Base-by-base conservation (phyloP, 2,888 invertebrate genomes). In the Nysson spinosus region DNA sequence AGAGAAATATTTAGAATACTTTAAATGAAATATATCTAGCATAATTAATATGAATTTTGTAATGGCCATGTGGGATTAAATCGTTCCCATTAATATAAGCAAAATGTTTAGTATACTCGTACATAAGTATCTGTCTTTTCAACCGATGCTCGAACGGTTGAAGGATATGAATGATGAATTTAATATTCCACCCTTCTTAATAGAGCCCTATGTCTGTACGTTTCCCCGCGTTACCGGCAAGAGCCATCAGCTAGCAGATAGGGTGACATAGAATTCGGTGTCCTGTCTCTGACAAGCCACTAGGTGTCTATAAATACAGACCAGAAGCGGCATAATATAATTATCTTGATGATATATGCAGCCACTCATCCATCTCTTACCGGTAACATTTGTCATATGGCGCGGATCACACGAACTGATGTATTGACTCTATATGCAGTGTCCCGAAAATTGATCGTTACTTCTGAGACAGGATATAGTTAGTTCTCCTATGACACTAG, bases 341-440 rank as follows among this genome's bases (percentile, higher is more conserved):
- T 86, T 85, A 86, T 85, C 84, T 78, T 69, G 69, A 76, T 85
- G 85, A 86, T 84, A 75, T 85, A 86, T 80, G 78, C 68, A 55
- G 62, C 66, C 74, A 71, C 76, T 77, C 78, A 73, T 69, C 72
- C 71, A 70, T 75, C 82, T 76, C 77, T 72, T 78, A 66, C 64
- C 72, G 58, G 61, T 60, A 65, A 76, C 79, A 79, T 82, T 81
- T 75, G 79, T 82, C 82, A 82, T 82, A 50, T 55, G 62, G 66
- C 50, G 50, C 56, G 42, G 74, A 66, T 75, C 80, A 82, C 75
- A 74, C 69, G 64, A 66, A n/a, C 32, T 71, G 78, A 79, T 81
- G 76, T 73, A 71, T 75, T 73, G 52, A 44, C 60, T 49, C 42
- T 55, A 43, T 28, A 40, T 49, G 50, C 40, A 47, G 32, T 43